A percentile compares a stretch with the other conserved stretches of the same genome.
Conservation (phyloP, 2,113 vertebrate genomes). For the Leucoraja erinaceus region DNA sequence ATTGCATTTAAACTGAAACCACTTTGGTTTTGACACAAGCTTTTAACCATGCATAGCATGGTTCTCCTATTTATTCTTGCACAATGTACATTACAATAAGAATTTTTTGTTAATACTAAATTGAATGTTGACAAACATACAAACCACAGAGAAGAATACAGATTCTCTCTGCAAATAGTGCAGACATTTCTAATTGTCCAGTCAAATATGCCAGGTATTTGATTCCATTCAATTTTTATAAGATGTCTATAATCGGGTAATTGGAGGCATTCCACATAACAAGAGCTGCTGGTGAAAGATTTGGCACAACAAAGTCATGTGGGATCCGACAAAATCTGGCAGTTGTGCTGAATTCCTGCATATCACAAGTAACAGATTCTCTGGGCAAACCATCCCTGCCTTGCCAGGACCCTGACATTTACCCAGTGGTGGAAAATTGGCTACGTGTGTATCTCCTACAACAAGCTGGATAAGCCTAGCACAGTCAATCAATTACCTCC, state of each 20-base stretch:
- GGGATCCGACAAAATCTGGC: not conserved
- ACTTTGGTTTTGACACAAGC: too few relatives aligned
- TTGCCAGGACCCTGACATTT: not conserved
- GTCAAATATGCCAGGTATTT: not conserved
- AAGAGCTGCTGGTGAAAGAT: not conserved
- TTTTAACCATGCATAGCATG: too few relatives aligned
- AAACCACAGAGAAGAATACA: not conserved
- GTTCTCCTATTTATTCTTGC: not conserved
- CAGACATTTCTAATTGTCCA: not conserved
- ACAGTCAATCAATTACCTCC: not conserved
- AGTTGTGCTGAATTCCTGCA: not conserved
- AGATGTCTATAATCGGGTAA: not conserved
- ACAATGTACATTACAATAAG: not conserved
- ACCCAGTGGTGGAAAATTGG: not conserved
- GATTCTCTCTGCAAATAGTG: not conserved
- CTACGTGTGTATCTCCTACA: not conserved
- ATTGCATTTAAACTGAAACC: not conserved
- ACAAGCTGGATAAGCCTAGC: not conserved
- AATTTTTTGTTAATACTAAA: not conserved
- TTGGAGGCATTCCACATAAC: not conserved
- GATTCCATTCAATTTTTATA: not conserved
- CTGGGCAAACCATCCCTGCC: not conserved
- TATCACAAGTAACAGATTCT: not conserved
- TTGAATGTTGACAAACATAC: too few relatives aligned
- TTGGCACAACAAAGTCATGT: not conserved